A percentile compares a stretch with the other conserved stretches of the same genome.
Evolutionary conservation across 2,888 invertebrate genomes (phyloP).

Genomic region (Melolontha melolontha): DNA sequence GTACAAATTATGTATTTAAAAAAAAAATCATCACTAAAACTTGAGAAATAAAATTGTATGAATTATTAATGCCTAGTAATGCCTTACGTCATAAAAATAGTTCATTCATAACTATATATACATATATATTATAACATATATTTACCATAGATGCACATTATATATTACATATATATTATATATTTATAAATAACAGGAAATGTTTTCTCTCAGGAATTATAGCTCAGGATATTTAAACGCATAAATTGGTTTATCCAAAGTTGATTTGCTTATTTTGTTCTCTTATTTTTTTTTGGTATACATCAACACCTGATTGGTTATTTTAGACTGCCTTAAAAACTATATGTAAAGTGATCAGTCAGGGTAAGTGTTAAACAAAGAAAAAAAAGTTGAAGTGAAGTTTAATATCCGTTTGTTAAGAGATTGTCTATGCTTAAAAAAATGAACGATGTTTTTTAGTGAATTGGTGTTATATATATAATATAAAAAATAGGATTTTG

Average conservation of each 20-base stretch:
- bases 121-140: conserved; percentile 48
- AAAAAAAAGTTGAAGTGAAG: conserved; percentile 41
- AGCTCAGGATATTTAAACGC: conserved; percentile 60
- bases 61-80: conserved; percentile 44
- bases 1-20: conserved; percentile 5
- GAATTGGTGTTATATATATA: conserved; percentile 46
- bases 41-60: conserved; percentile 10
- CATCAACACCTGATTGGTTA: conserved; percentile 44
- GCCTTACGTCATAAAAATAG: conserved; percentile 41
- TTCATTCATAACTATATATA: conserved; percentile 48
- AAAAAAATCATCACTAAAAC: background rate
- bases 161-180: conserved; percentile 49
- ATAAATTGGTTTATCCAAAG: conserved; percentile 44
- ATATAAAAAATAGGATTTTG: conserved; percentile 46
- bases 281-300: conserved; percentile 30
- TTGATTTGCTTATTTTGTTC: conserved; percentile 42
- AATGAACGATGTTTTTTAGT: conserved; percentile 39
- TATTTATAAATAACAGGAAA: conserved; percentile 53
- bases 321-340: conserved; percentile 45
- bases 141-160: conserved; percentile 47
- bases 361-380: conserved; percentile 42
- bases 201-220: conserved; percentile 65
- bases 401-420: conserved; percentile 44
- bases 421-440: conserved; percentile 43
- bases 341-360: conserved; percentile 44